Evolutionary conservation across 2,797 vertebrate species (phyloP).

Genomic region (Limnodromus scolopaceus): DNA sequence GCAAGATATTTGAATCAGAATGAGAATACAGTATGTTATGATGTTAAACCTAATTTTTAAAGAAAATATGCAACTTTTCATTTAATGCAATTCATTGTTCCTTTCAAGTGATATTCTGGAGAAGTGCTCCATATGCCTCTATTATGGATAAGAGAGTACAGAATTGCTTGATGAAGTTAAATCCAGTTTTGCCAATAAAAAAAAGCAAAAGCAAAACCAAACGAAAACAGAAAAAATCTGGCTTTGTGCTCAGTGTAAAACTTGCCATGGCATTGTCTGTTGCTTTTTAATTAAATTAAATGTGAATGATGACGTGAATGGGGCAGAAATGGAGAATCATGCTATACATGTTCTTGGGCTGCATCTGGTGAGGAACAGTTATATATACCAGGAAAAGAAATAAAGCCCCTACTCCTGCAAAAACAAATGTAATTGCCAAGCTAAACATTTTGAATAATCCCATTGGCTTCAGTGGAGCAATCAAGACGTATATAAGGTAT

Average conservation of each 20-base stretch:
- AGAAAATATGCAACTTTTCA: neutral
- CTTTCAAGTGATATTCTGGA: neutral
- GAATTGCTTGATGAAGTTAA: neutral
- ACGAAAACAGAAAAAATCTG: rapidly evolving
- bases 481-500: neutral
- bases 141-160: neutral
- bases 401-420: neutral
- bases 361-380: neutral
- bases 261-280: neutral
- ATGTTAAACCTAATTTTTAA: neutral
- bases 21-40: neutral
- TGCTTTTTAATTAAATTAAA: neutral
- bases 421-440: neutral
- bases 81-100: neutral
- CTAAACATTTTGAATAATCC: neutral
- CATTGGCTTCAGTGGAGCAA: neutral
- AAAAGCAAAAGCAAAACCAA: neutral
- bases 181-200: neutral
- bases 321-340: neutral
- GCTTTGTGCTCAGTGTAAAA: neutral
- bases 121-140: neutral
- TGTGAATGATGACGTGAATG: neutral
- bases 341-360: neutral
- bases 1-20: neutral
- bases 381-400: neutral